These are phyloP conservation scores for Diaphora mendica DNA, from an alignment of 2,888 invertebrate genomes.

Conservation along the genomic window DNA sequence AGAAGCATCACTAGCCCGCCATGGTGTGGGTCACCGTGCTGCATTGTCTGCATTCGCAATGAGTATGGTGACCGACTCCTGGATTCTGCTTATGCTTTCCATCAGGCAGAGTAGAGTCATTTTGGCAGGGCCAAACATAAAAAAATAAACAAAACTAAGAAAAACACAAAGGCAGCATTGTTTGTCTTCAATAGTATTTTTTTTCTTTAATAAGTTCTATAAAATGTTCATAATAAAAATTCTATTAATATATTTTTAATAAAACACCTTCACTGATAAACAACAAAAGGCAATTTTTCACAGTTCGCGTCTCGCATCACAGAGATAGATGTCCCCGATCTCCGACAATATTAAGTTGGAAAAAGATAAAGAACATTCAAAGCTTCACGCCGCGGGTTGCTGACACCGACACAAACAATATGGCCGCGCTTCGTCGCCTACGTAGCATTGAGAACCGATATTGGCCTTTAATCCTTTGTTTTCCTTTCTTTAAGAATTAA, in stretches of 20 bases:
- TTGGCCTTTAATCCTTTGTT: background rate
- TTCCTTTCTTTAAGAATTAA: background rate
- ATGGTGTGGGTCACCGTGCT: too few relatives aligned
- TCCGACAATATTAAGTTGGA: conserved; percentile 4
- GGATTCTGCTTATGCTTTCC: too few relatives aligned
- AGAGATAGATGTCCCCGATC: conserved; percentile 10
- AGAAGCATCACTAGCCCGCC: too few relatives aligned
- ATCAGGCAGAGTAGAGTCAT: too few relatives aligned
- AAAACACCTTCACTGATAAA: background rate
- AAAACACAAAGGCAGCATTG: too few relatives aligned
- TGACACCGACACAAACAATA: conserved; percentile 21
- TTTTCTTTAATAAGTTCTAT: background rate
- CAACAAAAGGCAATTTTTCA: conserved; percentile 2
- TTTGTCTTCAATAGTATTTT: background rate
- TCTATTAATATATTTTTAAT: background rate
- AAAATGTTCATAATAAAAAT: background rate
- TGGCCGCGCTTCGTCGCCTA: background rate
- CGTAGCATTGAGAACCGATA: background rate
- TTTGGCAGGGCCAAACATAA: too few relatives aligned
- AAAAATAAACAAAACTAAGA: too few relatives aligned
- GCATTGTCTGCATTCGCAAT: too few relatives aligned
- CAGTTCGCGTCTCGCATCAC: conserved; percentile 6
- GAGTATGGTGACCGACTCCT: too few relatives aligned
- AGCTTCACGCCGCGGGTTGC: conserved; percentile 15
- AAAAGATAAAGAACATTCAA: conserved; percentile 1